Percentiles rank a stretch among this genome's conserved stretches.
Evolutionary conservation across 2,113 vertebrate genomes (phyloP).

Genomic region (Pycnonotus jocosus): DNA sequence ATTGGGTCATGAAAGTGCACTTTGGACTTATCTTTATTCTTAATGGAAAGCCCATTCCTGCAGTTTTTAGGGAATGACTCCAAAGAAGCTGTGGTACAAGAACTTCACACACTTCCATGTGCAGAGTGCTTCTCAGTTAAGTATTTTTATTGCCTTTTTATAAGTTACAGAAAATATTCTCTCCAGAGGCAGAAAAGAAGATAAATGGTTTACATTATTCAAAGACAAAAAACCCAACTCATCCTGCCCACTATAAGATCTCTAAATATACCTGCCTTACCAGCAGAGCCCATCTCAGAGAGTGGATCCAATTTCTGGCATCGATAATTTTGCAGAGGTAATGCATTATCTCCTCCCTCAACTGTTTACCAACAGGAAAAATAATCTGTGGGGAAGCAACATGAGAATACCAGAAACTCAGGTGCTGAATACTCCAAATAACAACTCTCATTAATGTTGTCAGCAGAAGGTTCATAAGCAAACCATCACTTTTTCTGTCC

Average conservation of each 20-base stretch:
- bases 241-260: background rate
- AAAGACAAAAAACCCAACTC: background rate
- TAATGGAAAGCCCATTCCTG: background rate
- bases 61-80: background rate
- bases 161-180: background rate
- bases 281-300: background rate
- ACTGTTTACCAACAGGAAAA: background rate
- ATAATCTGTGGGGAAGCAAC: background rate
- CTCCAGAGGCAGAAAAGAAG: background rate
- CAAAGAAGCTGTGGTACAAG: background rate
- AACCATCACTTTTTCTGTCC: background rate
- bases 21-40: background rate
- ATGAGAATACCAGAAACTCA: background rate
- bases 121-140: background rate
- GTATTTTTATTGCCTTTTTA: background rate
- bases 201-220: constrained; percentile 17
- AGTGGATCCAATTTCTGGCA: background rate
- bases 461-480: background rate
- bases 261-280: background rate
- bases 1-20: background rate
- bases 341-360: background rate
- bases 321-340: background rate
- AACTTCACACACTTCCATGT: background rate
- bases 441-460: background rate
- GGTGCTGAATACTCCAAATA: background rate